Conservation (phyloP, 2,113 vertebrate species). For the Mesembrinibis cayennensis region DNA sequence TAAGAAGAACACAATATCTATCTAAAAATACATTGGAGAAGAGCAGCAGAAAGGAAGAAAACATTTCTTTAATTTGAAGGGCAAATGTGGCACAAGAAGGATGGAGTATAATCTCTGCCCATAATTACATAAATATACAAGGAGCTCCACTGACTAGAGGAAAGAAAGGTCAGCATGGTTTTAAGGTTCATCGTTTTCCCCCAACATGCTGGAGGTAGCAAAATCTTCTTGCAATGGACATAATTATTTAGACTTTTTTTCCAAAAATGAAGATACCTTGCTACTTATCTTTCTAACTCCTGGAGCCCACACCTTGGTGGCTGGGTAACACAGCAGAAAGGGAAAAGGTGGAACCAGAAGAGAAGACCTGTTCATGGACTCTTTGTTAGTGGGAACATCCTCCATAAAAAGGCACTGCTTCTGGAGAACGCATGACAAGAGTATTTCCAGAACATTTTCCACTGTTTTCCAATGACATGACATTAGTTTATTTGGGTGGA, state of each 20-base stretch:
- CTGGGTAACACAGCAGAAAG: not conserved
- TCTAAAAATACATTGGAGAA: not conserved
- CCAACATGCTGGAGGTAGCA: not conserved
- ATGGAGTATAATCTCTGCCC: not conserved
- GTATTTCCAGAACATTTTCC: constrained; percentile 4
- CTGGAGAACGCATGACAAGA: not conserved
- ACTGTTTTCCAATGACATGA: not conserved
- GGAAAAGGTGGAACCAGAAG: not conserved
- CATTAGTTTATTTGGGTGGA: not conserved
- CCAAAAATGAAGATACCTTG: not conserved
- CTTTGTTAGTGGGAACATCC: not conserved
- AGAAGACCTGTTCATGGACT: not conserved
- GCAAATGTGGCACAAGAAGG: not conserved
- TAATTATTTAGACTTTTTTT: rapidly evolving
- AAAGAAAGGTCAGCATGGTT: not conserved
- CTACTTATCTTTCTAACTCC: not conserved
- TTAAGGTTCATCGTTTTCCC: not conserved
- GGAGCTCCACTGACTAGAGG: not conserved
- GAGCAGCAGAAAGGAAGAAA: not conserved
- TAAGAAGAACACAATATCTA: not conserved
- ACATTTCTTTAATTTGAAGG: not conserved
- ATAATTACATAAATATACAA: not conserved
- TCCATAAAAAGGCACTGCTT: not conserved
- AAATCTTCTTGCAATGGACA: not conserved
- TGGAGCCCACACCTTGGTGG: not conserved